Conservation (phyloP, 1,140 invertebrate species). For the Brachionus koreanus region DNA sequence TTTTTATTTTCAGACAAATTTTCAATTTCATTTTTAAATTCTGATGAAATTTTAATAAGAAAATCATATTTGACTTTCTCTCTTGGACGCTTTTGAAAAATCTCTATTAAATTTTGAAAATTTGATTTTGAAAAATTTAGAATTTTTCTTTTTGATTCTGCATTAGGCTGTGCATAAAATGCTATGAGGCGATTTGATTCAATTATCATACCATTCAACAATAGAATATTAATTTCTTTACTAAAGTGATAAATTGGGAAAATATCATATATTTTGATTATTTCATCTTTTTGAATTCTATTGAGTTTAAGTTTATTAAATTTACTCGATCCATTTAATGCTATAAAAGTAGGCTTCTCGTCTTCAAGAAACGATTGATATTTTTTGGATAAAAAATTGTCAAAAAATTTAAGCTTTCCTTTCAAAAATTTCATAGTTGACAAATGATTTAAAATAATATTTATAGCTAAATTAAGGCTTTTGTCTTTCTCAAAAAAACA, state of each 20-base stretch:
- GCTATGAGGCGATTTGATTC: not conserved
- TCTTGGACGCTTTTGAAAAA: not conserved
- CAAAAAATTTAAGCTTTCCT: not conserved
- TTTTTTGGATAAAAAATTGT: not conserved
- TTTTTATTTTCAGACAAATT: not conserved
- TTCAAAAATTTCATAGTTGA: not conserved
- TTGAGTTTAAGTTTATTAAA: not conserved
- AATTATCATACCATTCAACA: not conserved
- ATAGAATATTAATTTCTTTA: not conserved
- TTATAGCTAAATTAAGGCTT: not conserved
- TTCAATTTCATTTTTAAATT: not conserved
- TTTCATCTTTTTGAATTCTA: not conserved
- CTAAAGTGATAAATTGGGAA: not conserved
- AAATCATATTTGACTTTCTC: not conserved
- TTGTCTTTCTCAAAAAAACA: not conserved
- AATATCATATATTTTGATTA: not conserved
- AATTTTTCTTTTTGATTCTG: not conserved
- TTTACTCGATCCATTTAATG: not conserved
- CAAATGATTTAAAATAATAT: not conserved
- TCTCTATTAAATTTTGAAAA: not conserved
- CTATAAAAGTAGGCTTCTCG: not conserved
- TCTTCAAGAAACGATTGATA: not conserved
- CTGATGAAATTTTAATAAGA: not conserved
- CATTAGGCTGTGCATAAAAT: not conserved
- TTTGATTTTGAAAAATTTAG: not conserved